Conservation (phyloP, 2,113 vertebrate species). For the Emydura subglobosa region DNA sequence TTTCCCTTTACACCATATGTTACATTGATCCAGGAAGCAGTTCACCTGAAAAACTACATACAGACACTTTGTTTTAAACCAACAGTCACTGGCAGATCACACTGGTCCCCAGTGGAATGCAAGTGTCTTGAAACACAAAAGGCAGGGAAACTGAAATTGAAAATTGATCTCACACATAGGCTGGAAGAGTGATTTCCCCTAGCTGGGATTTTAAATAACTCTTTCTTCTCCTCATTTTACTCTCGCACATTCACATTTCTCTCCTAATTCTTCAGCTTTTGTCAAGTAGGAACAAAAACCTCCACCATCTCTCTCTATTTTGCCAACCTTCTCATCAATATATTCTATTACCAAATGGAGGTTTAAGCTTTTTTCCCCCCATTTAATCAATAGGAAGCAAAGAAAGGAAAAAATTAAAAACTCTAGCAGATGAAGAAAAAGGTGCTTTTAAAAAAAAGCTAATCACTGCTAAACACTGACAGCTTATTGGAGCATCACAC, state of each 20-base stretch:
- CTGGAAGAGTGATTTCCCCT: conserved; percentile 62
- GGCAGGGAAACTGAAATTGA: conserved; percentile 69
- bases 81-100: conserved; percentile 44
- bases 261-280: conserved; percentile 48
- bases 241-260: conserved; percentile 27
- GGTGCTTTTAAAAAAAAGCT: conserved; percentile 15
- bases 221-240: not conserved
- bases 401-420: conserved; percentile 51
- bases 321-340: conserved; percentile 63
- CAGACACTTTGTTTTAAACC: conserved; percentile 59
- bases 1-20: conserved; percentile 10
- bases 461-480: conserved; percentile 22
- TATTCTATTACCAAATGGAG: conserved; percentile 54
- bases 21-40: conserved; percentile 48
- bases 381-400: conserved; percentile 54
- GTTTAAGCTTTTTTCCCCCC: not conserved
- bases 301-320: conserved; percentile 32
- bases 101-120: not conserved
- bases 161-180: conserved; percentile 65
- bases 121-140: conserved; percentile 63
- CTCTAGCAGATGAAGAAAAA: conserved; percentile 25
- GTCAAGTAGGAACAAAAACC: conserved; percentile 64
- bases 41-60: conserved; percentile 3
- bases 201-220: conserved; percentile 65
- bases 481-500: not conserved